Base-by-base conservation (phyloP, 2,113 vertebrate species). In the Dipodomys ordii region DNA sequence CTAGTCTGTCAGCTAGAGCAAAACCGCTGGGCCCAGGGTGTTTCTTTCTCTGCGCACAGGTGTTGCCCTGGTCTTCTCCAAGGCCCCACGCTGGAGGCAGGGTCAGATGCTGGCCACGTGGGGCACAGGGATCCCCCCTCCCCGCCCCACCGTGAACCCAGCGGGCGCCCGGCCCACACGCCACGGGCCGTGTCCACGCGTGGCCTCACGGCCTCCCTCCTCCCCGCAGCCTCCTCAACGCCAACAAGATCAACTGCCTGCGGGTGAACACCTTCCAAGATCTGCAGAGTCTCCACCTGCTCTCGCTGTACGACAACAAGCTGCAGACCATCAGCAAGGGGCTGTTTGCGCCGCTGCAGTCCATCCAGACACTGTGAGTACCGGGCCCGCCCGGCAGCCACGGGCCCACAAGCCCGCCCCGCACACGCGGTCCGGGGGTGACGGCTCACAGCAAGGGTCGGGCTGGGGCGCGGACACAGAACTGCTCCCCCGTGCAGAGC, bases 221-320 rank as follows among this genome's bases (percentile, higher is more conserved):
- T 97, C 79, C 97, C 96, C 98, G 83, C 98, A 99, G 99, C 94
- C 99, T 99, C 93, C 98, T 99, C 97, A 99, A 99, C 18, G 99
- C 99, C 98, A 99, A 99, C 98, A 99, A 99, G 98, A 99, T 99
- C 98, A 99, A 99, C 98, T 99, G 99, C 97, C 97, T 99, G 95
- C 98, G 99, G 88, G 99, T 99, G 87, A 99, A 99, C 98, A 99
- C 99, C 67, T 99, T 99, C 97, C 99, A 99, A 97, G 99, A 99
- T 98, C 98, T 99, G 64, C 99, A 99, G 98, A 99, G 98, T 98
- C 99, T 99, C 97, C 99, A 99, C 96, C 98, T 99, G 96, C 98
- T 99, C 93, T 99, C 99, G 8, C 98, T 99, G 80, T 99, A 99
- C 12, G 99, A 99, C 98, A 99, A 99, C 98, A 99, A 99, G 95